phyloP scores from a whole-genome alignment of 2,113 vertebrate genomes.

The Anser brachyrhynchus region DNA sequence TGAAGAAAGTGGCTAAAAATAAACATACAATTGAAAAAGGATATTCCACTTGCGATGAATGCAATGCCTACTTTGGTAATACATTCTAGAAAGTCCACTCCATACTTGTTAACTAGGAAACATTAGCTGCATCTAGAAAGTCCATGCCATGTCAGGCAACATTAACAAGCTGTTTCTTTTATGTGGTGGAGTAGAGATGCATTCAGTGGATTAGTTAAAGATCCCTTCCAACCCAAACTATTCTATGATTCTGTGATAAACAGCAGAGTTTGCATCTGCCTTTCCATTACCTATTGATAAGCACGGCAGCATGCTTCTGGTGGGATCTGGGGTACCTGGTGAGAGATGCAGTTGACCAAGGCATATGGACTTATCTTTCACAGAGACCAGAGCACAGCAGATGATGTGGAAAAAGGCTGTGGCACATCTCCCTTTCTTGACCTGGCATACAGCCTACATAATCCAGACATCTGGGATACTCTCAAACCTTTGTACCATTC shows the following conservation, averaged over 20 bases:
- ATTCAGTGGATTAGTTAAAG: not conserved
- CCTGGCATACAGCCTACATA: not conserved
- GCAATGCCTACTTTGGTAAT: not conserved
- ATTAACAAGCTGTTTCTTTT: not conserved
- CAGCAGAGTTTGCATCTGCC: not conserved
- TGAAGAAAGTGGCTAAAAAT: not conserved
- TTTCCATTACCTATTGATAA: not conserved
- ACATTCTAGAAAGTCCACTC: not conserved
- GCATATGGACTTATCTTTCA: not conserved
- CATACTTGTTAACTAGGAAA: not conserved
- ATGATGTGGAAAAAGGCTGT: not conserved
- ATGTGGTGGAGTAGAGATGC: not conserved
- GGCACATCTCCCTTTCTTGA: not conserved
- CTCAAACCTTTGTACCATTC: not conserved
- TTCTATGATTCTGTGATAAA: not conserved
- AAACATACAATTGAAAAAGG: not conserved
- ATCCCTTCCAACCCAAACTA: too few species aligned
- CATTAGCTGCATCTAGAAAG: not conserved
- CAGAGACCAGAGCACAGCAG: not conserved
- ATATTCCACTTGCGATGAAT: not conserved
- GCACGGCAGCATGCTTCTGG: not conserved
- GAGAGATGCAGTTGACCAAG: not conserved
- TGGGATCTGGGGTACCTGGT: not conserved
- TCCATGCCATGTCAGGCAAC: not conserved
- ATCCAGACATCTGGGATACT: not conserved